phyloP scores from a whole-genome alignment of 37 sponge, comb jelly and placozoan species.

The Beroe ovata region DNA sequence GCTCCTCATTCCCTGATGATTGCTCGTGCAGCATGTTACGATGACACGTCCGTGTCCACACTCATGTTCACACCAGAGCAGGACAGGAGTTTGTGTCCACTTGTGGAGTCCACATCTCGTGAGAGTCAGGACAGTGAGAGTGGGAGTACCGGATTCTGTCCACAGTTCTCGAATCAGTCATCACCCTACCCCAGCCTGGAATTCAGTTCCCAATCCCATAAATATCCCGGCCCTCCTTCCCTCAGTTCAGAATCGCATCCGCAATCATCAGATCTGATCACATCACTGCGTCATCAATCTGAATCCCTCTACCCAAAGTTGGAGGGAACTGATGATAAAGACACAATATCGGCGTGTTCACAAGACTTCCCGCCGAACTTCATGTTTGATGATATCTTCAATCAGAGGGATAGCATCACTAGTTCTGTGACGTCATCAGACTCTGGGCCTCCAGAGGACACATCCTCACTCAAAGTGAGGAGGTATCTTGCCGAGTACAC shows the following conservation, averaged over 20 bases:
- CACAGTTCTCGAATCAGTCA: not conserved
- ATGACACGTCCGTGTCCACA: not conserved
- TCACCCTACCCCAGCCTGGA: not conserved
- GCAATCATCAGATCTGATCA: not conserved
- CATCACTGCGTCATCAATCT: not conserved
- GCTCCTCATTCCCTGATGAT: not conserved
- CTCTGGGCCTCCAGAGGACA: not conserved
- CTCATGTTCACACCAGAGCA: conserved; percentile 30
- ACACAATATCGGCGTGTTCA: conserved; percentile 1
- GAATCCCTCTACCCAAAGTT: not conserved
- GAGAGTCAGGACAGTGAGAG: not conserved
- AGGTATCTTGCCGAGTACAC: not conserved
- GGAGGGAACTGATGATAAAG: not conserved
- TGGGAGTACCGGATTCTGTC: conserved; percentile 1
- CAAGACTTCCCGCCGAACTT: conserved; percentile 11
- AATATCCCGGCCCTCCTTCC: not conserved
- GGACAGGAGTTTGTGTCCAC: not conserved
- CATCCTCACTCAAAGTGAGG: conserved; percentile 11
- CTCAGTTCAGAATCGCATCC: not conserved
- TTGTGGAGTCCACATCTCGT: not conserved
- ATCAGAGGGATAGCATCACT: not conserved
- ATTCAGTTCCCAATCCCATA: not conserved
- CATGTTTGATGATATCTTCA: conserved; percentile 38
- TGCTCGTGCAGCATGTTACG: not conserved
- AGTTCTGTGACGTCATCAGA: not conserved